phyloP scores from a whole-genome alignment of 1,140 invertebrate genomes.

The Aphaenogaster floridana region DNA sequence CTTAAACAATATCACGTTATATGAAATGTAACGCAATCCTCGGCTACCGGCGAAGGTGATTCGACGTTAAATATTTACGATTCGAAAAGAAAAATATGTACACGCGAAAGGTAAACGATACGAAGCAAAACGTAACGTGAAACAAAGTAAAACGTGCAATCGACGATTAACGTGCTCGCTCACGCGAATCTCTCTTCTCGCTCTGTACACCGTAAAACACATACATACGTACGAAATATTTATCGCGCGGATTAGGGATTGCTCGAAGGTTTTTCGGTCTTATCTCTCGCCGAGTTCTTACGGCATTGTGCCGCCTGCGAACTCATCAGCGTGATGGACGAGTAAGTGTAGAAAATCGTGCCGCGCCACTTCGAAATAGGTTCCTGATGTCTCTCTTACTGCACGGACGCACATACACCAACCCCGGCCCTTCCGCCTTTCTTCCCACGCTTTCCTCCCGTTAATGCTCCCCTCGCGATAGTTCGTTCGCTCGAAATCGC shows the following conservation, averaged over 20 bases:
- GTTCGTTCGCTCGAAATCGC: conserved; percentile 60
- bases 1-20: neutral
- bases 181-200: conserved; percentile 32
- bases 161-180: conserved; percentile 17
- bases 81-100: neutral
- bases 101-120: neutral
- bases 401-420: conserved; percentile 45
- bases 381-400: conserved; percentile 62
- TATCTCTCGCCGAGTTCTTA: conserved; percentile 51
- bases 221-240: conserved; percentile 43
- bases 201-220: neutral
- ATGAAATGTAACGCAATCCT: neutral
- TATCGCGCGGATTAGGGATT: conserved; percentile 52
- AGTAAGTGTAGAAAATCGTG: conserved; percentile 66
- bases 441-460: conserved; percentile 48
- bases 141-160: conserved; percentile 10
- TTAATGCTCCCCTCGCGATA: conserved; percentile 56
- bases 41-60: neutral
- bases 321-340: conserved; percentile 63
- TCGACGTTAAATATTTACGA: neutral
- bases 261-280: conserved; percentile 48
- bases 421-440: conserved; percentile 38
- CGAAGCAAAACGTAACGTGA: neutral
- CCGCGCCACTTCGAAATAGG: conserved; percentile 62
- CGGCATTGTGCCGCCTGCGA: conserved; percentile 54